Evolutionary conservation across 2,797 vertebrate genomes (phyloP).

Genomic region (Scarus forsteni): DNA sequence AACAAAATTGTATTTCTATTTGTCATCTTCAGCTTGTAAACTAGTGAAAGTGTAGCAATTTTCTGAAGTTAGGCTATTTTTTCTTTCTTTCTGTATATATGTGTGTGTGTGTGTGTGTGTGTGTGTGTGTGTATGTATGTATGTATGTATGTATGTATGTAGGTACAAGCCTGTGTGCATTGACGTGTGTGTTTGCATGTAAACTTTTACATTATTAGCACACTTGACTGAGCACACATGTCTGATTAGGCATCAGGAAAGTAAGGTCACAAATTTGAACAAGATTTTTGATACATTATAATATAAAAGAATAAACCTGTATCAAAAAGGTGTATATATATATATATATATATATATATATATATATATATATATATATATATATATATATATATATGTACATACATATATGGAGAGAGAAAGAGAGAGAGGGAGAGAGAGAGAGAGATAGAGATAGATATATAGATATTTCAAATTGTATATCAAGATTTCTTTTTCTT

Average conservation of each 20-base stretch:
- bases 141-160: conserved; percentile 14
- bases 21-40: conserved; percentile 56
- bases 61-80: conserved; percentile 40
- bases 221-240: conserved; percentile 68
- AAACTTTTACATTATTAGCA: conserved; percentile 66
- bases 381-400: no score
- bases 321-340: no score
- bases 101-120: conserved; percentile 24
- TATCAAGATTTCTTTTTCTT: no score
- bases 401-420: no score
- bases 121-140: conserved; percentile 21
- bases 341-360: no score
- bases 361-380: no score
- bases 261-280: conserved; percentile 39
- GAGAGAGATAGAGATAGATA: no score
- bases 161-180: conserved; percentile 3
- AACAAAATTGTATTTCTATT: conserved; percentile 53
- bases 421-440: no score
- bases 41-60: conserved; percentile 54
- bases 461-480: no score
- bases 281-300: neutral
- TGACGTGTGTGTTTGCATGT: conserved; percentile 41
- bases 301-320: no score
- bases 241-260: conserved; percentile 40
- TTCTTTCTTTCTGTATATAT: neutral